phyloP scores from a whole-genome alignment of 2,888 invertebrate species.

The Eilema depressum region DNA sequence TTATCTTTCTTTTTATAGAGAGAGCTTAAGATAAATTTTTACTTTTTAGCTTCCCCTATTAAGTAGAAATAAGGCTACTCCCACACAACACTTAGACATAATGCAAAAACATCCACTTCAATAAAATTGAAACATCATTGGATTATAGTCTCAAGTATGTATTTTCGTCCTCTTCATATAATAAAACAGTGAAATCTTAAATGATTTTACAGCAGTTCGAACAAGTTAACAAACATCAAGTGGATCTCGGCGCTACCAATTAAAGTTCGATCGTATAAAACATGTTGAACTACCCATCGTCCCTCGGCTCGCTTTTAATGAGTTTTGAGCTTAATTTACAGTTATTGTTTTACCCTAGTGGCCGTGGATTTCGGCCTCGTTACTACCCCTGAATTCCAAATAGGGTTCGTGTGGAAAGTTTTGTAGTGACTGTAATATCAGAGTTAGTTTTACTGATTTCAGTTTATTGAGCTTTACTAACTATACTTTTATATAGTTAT shows the following conservation, averaged over 20 bases:
- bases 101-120: too few species aligned
- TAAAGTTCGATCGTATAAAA: slow-evolving; percentile 77
- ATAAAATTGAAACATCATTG: neutral
- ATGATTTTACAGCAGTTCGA: slow-evolving; percentile 35
- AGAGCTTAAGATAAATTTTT: too few species aligned
- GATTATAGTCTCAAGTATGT: neutral
- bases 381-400: slow-evolving; percentile 67
- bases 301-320: slow-evolving; percentile 72
- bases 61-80: too few species aligned
- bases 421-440: slow-evolving; percentile 58
- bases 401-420: slow-evolving; percentile 60
- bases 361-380: slow-evolving; percentile 68
- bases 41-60: too few species aligned
- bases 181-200: neutral
- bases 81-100: too few species aligned
- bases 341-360: slow-evolving; percentile 80
- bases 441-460: slow-evolving; percentile 48
- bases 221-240: slow-evolving; percentile 50
- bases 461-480: slow-evolving; percentile 5
- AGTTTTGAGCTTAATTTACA: slow-evolving; percentile 82
- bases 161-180: neutral
- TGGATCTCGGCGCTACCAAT: slow-evolving; percentile 66
- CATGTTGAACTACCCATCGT: slow-evolving; percentile 55
- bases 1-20: too few species aligned
- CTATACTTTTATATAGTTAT: neutral